Conservation (phyloP, 2,113 vertebrate species). For the Ivindomyrus marchei region DNA sequence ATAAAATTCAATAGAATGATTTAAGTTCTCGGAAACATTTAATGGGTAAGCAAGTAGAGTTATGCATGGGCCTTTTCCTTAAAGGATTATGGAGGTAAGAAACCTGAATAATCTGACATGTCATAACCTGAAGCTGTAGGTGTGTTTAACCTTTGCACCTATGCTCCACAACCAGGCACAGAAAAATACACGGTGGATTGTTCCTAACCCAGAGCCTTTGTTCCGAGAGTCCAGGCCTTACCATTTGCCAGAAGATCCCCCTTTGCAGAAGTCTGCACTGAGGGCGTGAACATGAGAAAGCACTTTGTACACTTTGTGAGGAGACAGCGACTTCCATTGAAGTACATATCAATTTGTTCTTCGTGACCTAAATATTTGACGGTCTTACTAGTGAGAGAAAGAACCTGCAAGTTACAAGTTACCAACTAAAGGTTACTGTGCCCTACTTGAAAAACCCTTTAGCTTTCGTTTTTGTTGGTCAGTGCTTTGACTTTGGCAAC, state of each 20-base stretch:
- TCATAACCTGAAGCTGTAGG: conserved; percentile 65
- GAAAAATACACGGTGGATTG: conserved; percentile 59
- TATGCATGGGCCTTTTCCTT: conserved; percentile 13
- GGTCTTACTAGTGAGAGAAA: not conserved
- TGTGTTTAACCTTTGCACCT: conserved; percentile 64
- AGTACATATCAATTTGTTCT: not conserved
- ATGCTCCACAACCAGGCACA: conserved; percentile 65
- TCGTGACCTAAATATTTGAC: not conserved
- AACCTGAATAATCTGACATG: conserved; percentile 68
- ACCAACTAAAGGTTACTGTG: not conserved
- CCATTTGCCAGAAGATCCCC: conserved; percentile 62
- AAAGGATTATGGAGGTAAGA: conserved; percentile 64
- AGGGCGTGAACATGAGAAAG: conserved; percentile 12
- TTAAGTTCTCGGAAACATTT: not conserved
- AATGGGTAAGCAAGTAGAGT: not conserved
- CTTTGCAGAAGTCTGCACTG: conserved; percentile 33
- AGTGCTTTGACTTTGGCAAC: not conserved
- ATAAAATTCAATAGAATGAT: not conserved
- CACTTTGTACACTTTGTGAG: not conserved
- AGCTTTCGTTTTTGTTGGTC: not conserved
- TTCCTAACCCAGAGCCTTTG: conserved; percentile 69
- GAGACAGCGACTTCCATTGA: conserved; percentile 15
- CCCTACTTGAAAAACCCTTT: not conserved
- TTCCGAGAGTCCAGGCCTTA: conserved; percentile 62
- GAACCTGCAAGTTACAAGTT: not conserved